phyloP scores from a whole-genome alignment of 2,113 vertebrate genomes.

The Cnemophilus loriae region DNA sequence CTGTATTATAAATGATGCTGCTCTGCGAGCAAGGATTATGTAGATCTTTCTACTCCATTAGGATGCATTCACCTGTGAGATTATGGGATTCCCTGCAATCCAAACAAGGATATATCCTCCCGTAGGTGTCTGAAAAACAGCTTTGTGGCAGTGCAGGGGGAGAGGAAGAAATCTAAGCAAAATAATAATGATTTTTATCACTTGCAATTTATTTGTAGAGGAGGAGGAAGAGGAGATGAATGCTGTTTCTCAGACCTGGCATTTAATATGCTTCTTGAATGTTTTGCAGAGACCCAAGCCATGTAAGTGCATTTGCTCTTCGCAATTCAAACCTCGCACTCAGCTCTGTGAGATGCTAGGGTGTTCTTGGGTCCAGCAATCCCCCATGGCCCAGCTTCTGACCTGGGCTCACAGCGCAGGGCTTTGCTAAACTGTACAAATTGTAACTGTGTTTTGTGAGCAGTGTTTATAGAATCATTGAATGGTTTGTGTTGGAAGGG shows the following conservation, averaged over 20 bases:
- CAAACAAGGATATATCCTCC: not conserved
- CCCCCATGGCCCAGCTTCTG: rapidly evolving
- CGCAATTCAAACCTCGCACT: not conserved
- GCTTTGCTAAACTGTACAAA: not conserved
- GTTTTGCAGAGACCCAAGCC: not conserved
- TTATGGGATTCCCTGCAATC: not conserved
- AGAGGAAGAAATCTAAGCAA: not conserved
- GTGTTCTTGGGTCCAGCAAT: not conserved
- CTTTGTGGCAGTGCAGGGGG: not conserved
- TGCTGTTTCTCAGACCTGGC: not conserved
- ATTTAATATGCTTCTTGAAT: not conserved
- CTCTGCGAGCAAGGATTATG: not conserved
- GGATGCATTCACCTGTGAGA: not conserved
- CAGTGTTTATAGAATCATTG: not conserved
- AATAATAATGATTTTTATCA: not conserved
- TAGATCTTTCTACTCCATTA: not conserved
- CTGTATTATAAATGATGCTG: not conserved
- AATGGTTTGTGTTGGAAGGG: not conserved
- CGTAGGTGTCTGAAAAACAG: not conserved
- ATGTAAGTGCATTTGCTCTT: not conserved
- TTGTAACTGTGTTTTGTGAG: not conserved
- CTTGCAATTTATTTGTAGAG: not conserved
- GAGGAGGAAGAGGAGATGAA: not conserved
- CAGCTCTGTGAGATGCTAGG: not conserved
- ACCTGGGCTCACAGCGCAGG: not conserved